Evolutionary conservation across 23 tunicate genomes (phyloP).

Genomic region (Ciona savignyi): DNA sequence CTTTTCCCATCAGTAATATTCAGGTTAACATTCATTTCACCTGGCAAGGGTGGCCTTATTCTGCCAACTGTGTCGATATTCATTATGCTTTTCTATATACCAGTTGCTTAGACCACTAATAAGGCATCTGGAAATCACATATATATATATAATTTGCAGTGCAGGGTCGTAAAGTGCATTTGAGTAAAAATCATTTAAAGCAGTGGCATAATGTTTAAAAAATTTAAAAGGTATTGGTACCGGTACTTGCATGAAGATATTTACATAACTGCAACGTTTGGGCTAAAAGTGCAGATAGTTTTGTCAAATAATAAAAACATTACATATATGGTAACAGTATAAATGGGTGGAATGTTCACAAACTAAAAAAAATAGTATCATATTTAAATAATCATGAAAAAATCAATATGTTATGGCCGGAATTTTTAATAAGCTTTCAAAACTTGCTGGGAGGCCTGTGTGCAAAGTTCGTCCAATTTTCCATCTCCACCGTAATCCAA

Average conservation of each 20-base stretch:
- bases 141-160: not conserved
- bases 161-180: not conserved
- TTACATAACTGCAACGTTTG: too few relatives aligned
- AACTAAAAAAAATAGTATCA: too few relatives aligned
- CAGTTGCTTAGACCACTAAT: not conserved
- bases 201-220: not conserved
- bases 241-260: too few relatives aligned
- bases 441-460: constrained; percentile 36
- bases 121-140: not conserved
- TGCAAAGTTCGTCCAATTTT: constrained; percentile 53
- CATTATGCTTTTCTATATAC: constrained; percentile 39
- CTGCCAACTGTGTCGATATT: constrained; percentile 90
- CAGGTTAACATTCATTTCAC: constrained; percentile 40
- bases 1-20: constrained; percentile 75
- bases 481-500: constrained; percentile 97
- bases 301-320: too few relatives aligned
- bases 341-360: too few relatives aligned
- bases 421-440: constrained; percentile 62
- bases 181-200: not conserved
- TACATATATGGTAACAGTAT: too few relatives aligned
- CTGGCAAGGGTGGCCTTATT: constrained; percentile 72
- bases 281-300: too few relatives aligned
- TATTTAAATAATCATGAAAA: too few relatives aligned
- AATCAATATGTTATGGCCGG: too few relatives aligned
- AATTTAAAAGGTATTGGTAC: too few relatives aligned